Conservation (phyloP, 2,888 invertebrate species). For the Drosophila aldrichi region DNA sequence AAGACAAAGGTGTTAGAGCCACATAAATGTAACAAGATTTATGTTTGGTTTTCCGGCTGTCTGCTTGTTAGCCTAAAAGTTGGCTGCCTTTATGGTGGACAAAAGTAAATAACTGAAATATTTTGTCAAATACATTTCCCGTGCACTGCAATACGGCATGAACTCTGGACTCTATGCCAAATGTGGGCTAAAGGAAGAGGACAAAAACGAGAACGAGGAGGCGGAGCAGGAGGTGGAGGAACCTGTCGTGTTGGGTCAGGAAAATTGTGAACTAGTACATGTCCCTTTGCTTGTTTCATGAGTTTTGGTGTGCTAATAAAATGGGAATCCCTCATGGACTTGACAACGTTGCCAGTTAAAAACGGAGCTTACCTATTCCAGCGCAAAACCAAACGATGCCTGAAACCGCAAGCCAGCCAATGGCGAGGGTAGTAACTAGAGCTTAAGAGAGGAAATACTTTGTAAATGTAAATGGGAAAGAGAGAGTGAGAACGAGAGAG, state of each 20-base stretch:
- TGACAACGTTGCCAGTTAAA: constrained; percentile 64
- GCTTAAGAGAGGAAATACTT: neutral
- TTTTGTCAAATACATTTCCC: constrained; percentile 72
- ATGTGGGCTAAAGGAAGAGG: neutral
- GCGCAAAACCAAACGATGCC: constrained; percentile 45
- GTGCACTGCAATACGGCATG: constrained; percentile 24
- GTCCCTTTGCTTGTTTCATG: constrained; percentile 49
- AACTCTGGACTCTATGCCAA: constrained; percentile 1
- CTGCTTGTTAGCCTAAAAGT: constrained; percentile 77
- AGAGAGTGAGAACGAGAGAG: too few species aligned
- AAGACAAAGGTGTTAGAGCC: constrained; percentile 53
- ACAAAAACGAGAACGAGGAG: too few species aligned
- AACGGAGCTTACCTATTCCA: constrained; percentile 55
- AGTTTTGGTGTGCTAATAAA: constrained; percentile 67
- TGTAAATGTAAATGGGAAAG: neutral
- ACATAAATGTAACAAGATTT: constrained; percentile 78
- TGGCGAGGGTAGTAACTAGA: constrained; percentile 12
- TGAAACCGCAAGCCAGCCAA: constrained; percentile 46
- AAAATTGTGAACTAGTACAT: constrained; percentile 36
- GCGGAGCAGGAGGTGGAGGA: too few species aligned
- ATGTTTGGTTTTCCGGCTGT: constrained; percentile 74
- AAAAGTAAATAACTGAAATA: constrained; percentile 74
- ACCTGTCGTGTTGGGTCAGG: neutral
- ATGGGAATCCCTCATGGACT: constrained; percentile 72
- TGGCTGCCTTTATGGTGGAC: constrained; percentile 45